Evolutionary conservation across 2,888 invertebrate species (phyloP).

Genomic region (Amblyjoppa proteus): DNA sequence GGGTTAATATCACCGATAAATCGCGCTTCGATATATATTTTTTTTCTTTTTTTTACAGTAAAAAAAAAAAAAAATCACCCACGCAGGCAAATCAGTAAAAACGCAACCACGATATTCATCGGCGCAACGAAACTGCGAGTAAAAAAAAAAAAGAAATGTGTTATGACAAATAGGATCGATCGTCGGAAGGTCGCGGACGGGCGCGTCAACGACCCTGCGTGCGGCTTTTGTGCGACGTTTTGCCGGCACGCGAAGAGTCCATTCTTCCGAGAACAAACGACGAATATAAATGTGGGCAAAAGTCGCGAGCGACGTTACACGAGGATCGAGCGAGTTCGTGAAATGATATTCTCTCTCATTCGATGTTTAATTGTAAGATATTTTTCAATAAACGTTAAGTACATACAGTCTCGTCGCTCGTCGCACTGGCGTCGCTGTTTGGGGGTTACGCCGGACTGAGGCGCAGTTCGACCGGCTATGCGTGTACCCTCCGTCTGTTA

Average conservation of each 20-base stretch:
- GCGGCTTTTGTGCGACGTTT: neutral
- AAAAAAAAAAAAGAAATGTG: slow-evolving; percentile 16
- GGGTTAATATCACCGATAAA: slow-evolving; percentile 86
- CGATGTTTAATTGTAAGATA: slow-evolving; percentile 79
- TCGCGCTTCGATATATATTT: neutral
- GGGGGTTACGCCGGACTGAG: neutral
- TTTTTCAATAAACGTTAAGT: slow-evolving; percentile 80
- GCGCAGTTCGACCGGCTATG: neutral
- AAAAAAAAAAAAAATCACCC: neutral
- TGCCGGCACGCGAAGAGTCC: neutral
- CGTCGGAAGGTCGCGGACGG: neutral
- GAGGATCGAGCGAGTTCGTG: neutral
- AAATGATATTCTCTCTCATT: slow-evolving; percentile 66
- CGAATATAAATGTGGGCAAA: neutral
- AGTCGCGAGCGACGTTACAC: neutral
- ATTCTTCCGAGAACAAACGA: neutral
- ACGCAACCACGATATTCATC: slow-evolving; percentile 42
- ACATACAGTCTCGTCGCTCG: slow-evolving; percentile 60
- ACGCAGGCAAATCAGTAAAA: neutral
- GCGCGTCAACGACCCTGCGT: neutral
- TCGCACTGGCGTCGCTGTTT: neutral
- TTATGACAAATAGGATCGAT: neutral
- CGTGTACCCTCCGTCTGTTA: neutral
- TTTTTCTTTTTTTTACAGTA: neutral
- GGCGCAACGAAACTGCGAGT: slow-evolving; percentile 4